Evolutionary conservation across 2,113 vertebrate genomes (phyloP).

Genomic region (Piaya cayana): DNA sequence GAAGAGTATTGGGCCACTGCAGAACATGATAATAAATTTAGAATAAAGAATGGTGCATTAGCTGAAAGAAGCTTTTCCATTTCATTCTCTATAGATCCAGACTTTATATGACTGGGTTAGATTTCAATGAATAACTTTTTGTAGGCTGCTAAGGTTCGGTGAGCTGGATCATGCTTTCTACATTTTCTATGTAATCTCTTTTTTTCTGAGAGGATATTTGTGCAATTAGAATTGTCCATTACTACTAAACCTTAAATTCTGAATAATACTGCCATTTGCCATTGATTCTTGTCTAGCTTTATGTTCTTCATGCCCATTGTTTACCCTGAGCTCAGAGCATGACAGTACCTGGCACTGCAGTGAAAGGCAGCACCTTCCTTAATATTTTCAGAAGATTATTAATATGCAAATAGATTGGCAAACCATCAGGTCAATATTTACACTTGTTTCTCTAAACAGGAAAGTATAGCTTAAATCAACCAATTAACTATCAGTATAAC

Average conservation of each 20-base stretch:
- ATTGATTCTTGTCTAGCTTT: neutral
- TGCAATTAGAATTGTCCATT: neutral
- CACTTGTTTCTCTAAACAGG: neutral
- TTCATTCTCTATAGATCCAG: neutral
- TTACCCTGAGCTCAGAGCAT: neutral
- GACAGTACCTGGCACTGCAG: accelerated
- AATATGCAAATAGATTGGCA: neutral
- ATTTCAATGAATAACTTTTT: neutral
- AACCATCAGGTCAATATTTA: neutral
- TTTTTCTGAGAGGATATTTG: neutral
- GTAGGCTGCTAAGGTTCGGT: neutral
- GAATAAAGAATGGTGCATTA: neutral
- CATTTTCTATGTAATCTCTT: neutral
- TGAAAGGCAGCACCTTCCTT: neutral
- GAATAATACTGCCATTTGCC: neutral
- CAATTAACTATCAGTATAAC: neutral
- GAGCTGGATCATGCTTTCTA: neutral
- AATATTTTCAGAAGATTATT: neutral
- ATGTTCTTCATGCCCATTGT: neutral
- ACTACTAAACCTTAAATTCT: neutral
- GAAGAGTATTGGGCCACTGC: neutral
- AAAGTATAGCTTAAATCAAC: neutral
- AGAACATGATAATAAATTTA: neutral
- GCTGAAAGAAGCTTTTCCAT: neutral
- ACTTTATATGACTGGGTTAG: neutral